Percentiles rank a stretch among this genome's conserved stretches.
Evolutionary conservation across 2,797 vertebrate species (phyloP).

Genomic region (Halcyon leucocephala): DNA sequence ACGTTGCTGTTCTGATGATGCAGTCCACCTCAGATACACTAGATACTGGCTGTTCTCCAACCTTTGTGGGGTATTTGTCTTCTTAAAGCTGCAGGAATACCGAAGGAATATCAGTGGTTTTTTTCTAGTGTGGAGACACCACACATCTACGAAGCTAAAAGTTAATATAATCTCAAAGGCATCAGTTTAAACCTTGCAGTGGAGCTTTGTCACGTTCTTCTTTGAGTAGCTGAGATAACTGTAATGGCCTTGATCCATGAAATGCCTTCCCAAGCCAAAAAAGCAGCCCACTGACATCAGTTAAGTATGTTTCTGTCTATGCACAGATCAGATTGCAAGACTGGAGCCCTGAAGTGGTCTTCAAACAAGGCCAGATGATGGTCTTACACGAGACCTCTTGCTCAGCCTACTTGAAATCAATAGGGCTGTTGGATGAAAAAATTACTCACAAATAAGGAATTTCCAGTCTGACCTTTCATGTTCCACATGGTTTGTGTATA

Average conservation of each 20-base stretch:
- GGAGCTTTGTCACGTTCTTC: not conserved
- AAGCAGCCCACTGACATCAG: not conserved
- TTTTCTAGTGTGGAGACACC: not conserved
- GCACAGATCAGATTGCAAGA: not conserved
- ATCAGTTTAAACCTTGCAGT: not conserved
- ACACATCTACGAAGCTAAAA: not conserved
- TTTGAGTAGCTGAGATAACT: not conserved
- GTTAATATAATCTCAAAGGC: not conserved
- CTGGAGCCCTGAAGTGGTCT: not conserved
- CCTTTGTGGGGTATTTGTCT: not conserved
- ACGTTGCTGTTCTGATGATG: not conserved
- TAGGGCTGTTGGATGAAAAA: not conserved
- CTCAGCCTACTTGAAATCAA: not conserved
- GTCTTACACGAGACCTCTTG: not conserved
- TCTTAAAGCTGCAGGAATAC: not conserved
- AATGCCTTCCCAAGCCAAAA: not conserved
- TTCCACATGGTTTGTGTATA: not conserved
- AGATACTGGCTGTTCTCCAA: not conserved
- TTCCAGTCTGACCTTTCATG: constrained; percentile 13
- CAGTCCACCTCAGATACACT: not conserved
- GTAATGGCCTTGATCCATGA: not conserved
- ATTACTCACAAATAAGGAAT: not conserved
- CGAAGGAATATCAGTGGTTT: not conserved
- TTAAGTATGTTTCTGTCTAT: not conserved
- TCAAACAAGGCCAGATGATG: not conserved